Evolutionary conservation across 2,113 vertebrate genomes (phyloP).

Genomic region (Xenopus tropicalis): UCB_Xtro_10.0 CM004449.2:98437001-98437500

Average conservation of each 20-base stretch:
- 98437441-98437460: not conserved
- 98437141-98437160: no score
- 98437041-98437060: no score
- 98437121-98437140: no score
- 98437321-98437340: slow-evolving; percentile 21
- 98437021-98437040: no score
- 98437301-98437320: slow-evolving; percentile 12
- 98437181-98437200: no score
- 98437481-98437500: not conserved
- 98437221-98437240: not conserved
- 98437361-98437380: slow-evolving; percentile 4
- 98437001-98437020: no score
- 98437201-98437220: no score
- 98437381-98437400: not conserved
- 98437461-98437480: not conserved
- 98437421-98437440: slow-evolving; percentile 6
- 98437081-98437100: no score
- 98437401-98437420: not conserved
- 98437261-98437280: not conserved
- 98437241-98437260: slow-evolving; percentile 19
- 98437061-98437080: no score
- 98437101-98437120: no score
- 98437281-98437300: not conserved
- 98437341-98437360: slow-evolving; percentile 11
- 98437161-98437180: no score